Evolutionary conservation across 2,888 invertebrate species (phyloP), one percentile per base, ranked within the genome.

Genomic region (Caenorhabditis sp.): DNA sequence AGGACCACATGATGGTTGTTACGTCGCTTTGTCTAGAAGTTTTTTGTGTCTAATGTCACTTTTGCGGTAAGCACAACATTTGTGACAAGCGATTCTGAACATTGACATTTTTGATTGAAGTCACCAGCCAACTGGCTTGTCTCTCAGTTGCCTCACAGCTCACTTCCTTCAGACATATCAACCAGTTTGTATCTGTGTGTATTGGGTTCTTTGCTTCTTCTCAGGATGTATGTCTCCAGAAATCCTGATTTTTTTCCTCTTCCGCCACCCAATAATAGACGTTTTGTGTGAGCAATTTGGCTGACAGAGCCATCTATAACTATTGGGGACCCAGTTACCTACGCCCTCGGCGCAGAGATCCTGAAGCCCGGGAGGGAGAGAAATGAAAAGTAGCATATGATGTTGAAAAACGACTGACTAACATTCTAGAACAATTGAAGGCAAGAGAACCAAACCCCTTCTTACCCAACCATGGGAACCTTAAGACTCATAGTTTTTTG

Each of bases 81-180:
- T 41, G 70, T 66, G 74, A 75, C 74, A 75, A 75, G 74, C 44
- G 56, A 75, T 75, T 66, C 74, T 22, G 64, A 75, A 68, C 68
- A 68, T 68, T 76, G 76, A 76, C 76, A 76, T 59, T 38, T 76
- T 68, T 76, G 76, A 76, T 76, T 76, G 76, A 76, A 64, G 64
- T 51, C 76, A 59, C 49, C 68, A 75, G 64, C 66, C 75, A 75
- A 75, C 66, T 75, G 75, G 58, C 58, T 58, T 51, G 73, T 63
- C 73, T 47, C 35, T 49, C 28, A 28, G 14, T 26, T 47, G 64
- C 61, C 63, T 12, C 64, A 66, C 49, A 44, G 59, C 70, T 31
- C 31, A 49, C 72, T 73, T 61, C 72, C 61, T 51, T 61, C 66
- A 66, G 64, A 75, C 64, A 75, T 75, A 56, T 38, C 64, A 66